phyloP scores from a whole-genome alignment of 1,140 invertebrate genomes.

The Thaumatotibia leucotreta region DNA sequence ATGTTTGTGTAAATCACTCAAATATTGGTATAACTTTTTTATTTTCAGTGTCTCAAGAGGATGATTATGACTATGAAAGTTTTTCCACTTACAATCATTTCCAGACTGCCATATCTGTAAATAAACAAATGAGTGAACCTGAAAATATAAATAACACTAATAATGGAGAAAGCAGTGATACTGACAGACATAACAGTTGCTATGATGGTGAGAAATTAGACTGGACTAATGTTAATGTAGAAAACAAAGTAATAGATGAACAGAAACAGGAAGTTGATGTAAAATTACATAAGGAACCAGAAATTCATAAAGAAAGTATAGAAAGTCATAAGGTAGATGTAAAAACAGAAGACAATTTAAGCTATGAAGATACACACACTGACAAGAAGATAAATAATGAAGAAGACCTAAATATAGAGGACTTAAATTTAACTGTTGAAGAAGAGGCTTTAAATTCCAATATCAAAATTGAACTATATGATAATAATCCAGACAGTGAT shows the following conservation, averaged over 20 bases:
- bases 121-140: conserved; percentile 1
- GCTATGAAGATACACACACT: background rate
- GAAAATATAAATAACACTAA: background rate
- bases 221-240: conserved; percentile 20
- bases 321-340: conserved; percentile 15
- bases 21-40: conserved; percentile 16
- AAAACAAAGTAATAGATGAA: conserved; percentile 20
- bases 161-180: background rate
- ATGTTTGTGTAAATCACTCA: conserved; percentile 1
- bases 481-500: conserved; percentile 14
- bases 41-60: conserved; percentile 63
- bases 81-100: conserved; percentile 36
- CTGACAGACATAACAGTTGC: background rate
- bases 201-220: background rate
- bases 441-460: conserved; percentile 25
- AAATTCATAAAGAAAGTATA: background rate
- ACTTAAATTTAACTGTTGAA: conserved; percentile 67
- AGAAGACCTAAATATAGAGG: conserved; percentile 64
- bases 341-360: background rate
- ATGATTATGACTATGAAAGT: conserved; percentile 54
- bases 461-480: conserved; percentile 23
- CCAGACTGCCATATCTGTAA: conserved; percentile 16
- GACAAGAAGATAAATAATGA: conserved; percentile 33
- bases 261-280: conserved; percentile 19
- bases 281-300: conserved; percentile 16